phyloP scores from a whole-genome alignment of 1,140 invertebrate genomes.

The Asobara japonica region DNA sequence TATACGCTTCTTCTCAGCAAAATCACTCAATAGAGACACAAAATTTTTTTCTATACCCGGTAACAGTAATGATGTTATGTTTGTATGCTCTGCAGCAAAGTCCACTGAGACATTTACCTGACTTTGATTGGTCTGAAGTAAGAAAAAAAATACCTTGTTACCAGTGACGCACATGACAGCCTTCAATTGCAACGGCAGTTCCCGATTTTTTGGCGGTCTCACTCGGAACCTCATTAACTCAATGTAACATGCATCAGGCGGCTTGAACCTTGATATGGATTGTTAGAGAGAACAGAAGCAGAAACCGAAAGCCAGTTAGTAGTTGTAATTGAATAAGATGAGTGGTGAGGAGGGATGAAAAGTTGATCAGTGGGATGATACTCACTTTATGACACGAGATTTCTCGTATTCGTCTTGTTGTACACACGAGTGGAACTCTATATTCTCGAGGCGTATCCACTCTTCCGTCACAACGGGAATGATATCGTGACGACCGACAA shows the following conservation, averaged over 20 bases:
- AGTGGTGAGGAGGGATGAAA: slow-evolving; percentile 4
- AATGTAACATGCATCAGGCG: slow-evolving; percentile 98
- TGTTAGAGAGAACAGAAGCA: not conserved
- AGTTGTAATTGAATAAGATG: not conserved
- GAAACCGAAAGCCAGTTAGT: slow-evolving; percentile 9
- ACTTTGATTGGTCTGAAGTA: not conserved
- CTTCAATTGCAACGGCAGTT: slow-evolving; percentile 95
- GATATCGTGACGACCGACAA: slow-evolving; percentile 98
- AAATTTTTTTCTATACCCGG: too few species aligned
- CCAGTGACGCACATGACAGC: slow-evolving; percentile 86
- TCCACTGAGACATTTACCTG: too few species aligned
- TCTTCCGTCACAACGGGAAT: slow-evolving; percentile 99
- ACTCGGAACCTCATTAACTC: slow-evolving; percentile 97
- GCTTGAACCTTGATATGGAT: slow-evolving; percentile 82
- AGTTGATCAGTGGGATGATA: slow-evolving; percentile 35
- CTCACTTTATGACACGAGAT: slow-evolving; percentile 89
- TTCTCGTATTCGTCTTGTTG: slow-evolving; percentile 92
- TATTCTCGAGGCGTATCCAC: slow-evolving; percentile 96
- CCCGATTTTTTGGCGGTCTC: slow-evolving; percentile 94
- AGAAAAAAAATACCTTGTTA: slow-evolving; percentile 72
- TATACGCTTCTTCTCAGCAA: too few species aligned
- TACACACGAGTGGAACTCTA: slow-evolving; percentile 95
- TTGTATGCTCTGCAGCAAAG: too few species aligned
- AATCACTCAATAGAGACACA: not conserved
- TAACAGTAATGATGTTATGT: too few species aligned